These are phyloP conservation scores for Hyaena hyaena DNA, from an alignment of 2,113 vertebrate genomes.

Conservation along the genomic window DNA sequence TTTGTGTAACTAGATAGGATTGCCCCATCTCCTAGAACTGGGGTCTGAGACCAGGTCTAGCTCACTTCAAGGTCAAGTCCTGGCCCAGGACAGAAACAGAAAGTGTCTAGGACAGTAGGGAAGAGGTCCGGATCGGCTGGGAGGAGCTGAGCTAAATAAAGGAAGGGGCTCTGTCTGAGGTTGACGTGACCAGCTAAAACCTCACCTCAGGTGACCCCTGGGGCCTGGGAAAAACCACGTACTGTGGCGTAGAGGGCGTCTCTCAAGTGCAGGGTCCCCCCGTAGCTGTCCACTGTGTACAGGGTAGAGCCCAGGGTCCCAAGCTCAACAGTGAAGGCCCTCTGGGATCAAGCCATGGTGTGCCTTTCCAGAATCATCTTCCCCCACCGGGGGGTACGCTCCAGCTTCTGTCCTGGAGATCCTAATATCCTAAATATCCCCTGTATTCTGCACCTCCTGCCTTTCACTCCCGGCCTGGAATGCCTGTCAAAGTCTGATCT, in stretches of 20 bases:
- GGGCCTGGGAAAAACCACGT: not conserved
- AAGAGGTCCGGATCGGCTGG: not conserved
- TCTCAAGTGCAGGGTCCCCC: not conserved
- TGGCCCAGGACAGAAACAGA: not conserved
- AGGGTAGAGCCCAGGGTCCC: not conserved
- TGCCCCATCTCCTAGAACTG: not conserved
- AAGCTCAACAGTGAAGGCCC: not conserved
- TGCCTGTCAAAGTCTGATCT: not conserved
- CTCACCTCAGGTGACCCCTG: too few relatives aligned
- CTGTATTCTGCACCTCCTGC: not conserved
- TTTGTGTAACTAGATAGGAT: not conserved
- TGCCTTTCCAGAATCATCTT: not conserved
- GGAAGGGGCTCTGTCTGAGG: not conserved
- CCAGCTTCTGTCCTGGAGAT: not conserved
- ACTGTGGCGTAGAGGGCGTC: not conserved
- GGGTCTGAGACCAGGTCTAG: not conserved
- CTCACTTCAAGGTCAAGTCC: not conserved
- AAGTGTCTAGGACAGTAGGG: not conserved
- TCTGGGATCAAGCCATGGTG: not conserved
- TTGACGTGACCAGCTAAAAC: not conserved
- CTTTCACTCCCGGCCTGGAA: not conserved
- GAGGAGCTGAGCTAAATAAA: not conserved
- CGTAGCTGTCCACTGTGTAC: rapidly evolving
- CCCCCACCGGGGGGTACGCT: too few relatives aligned
- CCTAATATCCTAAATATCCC: not conserved